A percentile compares a stretch with the other conserved stretches of the same genome.
phyloP scores from a whole-genome alignment of 2,797 vertebrate genomes.

The Moxostoma hubbsi region DNA sequence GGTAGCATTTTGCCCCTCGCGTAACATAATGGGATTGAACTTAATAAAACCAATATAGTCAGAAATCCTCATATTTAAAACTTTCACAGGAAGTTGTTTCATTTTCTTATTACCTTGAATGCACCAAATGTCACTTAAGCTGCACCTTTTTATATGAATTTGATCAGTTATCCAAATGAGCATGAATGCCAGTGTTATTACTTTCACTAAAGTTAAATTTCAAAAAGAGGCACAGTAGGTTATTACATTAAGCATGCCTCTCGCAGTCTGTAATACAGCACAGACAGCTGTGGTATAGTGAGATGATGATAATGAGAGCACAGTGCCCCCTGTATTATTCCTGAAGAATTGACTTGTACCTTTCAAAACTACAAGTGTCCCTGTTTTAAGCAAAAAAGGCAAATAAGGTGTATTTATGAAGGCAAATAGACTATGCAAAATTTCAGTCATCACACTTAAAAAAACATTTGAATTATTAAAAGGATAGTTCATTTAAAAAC shows the following conservation, averaged over 20 bases:
- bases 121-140: conserved; percentile 53
- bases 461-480: background rate
- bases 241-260: conserved; percentile 50
- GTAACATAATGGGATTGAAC: background rate
- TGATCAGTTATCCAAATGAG: conserved; percentile 54
- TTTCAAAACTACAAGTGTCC: conserved; percentile 12
- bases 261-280: background rate
- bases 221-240: background rate
- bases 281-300: conserved; percentile 34
- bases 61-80: conserved; percentile 60
- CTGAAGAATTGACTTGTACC: conserved; percentile 43
- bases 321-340: conserved; percentile 65
- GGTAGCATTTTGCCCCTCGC: too few species aligned
- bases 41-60: background rate
- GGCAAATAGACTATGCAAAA: too few species aligned
- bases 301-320: conserved; percentile 58
- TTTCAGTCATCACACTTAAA: too few species aligned
- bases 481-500: background rate
- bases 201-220: conserved; percentile 42
- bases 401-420: background rate
- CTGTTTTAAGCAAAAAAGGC: background rate
- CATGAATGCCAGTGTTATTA: conserved; percentile 43
- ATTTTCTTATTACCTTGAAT: conserved; percentile 31
- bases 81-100: background rate
- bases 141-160: conserved; percentile 53